A percentile compares a stretch with the other conserved stretches of the same genome.
phyloP scores from a whole-genome alignment of 2,113 vertebrate species.

The Crotalus horridus region DNA sequence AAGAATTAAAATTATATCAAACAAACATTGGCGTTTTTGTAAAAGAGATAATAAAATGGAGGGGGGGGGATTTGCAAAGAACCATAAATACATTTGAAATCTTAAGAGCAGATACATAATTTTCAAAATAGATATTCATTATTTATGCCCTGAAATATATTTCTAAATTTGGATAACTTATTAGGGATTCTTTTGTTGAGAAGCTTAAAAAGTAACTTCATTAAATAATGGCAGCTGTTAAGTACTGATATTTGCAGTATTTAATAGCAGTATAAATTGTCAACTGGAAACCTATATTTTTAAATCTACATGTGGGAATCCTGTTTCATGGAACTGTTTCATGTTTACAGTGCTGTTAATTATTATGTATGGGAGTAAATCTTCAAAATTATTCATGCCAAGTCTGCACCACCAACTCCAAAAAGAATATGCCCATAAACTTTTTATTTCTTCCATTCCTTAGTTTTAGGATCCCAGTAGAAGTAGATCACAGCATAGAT shows the following conservation, averaged over 20 bases:
- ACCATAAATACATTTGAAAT: not conserved
- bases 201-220: not conserved
- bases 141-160: not conserved
- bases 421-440: not conserved
- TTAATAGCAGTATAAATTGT: not conserved
- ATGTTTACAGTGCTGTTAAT: not conserved
- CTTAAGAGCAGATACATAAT: not conserved
- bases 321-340: not conserved
- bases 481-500: not conserved
- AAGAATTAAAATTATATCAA: not conserved
- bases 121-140: not conserved
- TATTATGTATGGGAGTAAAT: not conserved
- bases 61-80: not conserved
- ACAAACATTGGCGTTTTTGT: not conserved
- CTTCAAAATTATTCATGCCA: not conserved
- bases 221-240: not conserved
- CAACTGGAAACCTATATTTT: not conserved
- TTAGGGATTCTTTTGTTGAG: not conserved
- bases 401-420: not conserved
- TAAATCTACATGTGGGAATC: not conserved
- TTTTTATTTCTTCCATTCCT: not conserved
- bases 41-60: not conserved
- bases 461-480: not conserved
- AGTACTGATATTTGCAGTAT: not conserved
- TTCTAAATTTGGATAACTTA: not conserved